Conservation (phyloP, 2,888 invertebrate species). For the Ditylenchus weischeri region DNA sequence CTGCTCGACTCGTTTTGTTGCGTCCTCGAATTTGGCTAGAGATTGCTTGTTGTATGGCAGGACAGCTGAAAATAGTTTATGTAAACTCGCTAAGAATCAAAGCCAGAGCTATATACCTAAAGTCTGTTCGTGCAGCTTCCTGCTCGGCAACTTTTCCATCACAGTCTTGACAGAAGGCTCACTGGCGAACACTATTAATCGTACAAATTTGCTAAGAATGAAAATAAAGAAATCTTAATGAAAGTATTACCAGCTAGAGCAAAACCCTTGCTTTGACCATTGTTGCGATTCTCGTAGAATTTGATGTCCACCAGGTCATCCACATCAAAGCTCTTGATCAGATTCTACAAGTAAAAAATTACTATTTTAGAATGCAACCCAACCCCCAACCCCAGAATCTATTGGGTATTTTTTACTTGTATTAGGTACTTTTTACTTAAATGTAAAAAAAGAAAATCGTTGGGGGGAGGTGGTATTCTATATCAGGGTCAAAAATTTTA, state of each 20-base stretch:
- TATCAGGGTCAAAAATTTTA: too few species aligned
- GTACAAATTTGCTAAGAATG: too few species aligned
- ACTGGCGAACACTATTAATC: constrained; percentile 77
- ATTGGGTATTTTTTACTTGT: too few species aligned
- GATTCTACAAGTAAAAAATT: constrained; percentile 61
- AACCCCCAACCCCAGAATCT: too few species aligned
- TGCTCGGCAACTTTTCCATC: constrained; percentile 86
- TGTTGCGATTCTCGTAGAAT: constrained; percentile 98
- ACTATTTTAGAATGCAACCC: too few species aligned
- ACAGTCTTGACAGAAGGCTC: constrained; percentile 75
- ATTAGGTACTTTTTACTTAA: too few species aligned
- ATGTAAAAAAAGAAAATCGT: too few species aligned
- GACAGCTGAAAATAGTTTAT: constrained; percentile 65
- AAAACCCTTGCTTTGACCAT: constrained; percentile 66
- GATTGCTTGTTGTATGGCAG: constrained; percentile 91
- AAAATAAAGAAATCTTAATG: too few species aligned
- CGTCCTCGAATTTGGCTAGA: constrained; percentile 60
- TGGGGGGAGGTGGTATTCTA: too few species aligned
- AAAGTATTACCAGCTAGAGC: constrained; percentile 67
- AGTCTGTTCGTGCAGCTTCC: constrained; percentile 86
- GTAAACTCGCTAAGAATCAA: too few species aligned
- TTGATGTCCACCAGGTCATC: constrained; percentile 93
- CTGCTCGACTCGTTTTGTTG: constrained; percentile 34
- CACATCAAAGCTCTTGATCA: constrained; percentile 81
- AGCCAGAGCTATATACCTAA: constrained; percentile 64